Conservation (phyloP, 1,140 invertebrate genomes). For the Dermatophagoides farinae region DNA sequence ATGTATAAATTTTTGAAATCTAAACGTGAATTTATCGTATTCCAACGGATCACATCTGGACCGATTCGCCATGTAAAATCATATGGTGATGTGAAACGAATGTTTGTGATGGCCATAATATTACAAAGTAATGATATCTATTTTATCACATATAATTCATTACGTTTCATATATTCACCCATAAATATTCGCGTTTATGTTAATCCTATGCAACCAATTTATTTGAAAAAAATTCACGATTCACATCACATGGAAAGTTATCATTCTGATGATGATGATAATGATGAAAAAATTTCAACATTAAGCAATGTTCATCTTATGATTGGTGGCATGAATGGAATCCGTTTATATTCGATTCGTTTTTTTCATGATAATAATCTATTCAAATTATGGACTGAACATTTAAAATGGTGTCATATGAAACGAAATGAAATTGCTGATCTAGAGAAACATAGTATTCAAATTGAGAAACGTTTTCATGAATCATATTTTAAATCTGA, state of each 20-base stretch:
- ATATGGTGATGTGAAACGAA: background rate
- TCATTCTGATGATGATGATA: too few species aligned
- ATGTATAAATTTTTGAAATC: background rate
- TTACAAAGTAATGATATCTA: background rate
- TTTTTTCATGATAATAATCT: background rate
- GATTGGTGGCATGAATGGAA: background rate
- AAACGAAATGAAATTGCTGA: background rate
- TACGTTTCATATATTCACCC: background rate
- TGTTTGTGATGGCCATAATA: background rate
- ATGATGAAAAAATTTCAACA: too few species aligned
- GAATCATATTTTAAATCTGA: background rate
- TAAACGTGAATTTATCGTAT: background rate
- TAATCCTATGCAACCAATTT: background rate
- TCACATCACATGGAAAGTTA: too few species aligned
- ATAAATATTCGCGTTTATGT: background rate
- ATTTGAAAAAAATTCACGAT: background rate
- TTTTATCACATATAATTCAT: background rate
- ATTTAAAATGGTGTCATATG: background rate
- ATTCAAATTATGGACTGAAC: background rate
- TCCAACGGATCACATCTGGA: background rate
- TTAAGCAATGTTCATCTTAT: background rate
- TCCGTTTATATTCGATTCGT: background rate
- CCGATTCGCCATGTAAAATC: background rate
- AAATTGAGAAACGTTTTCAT: background rate
- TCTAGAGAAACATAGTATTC: background rate